Conservation (phyloP, 2,113 vertebrate genomes). For the Chaetodon trifascialis region DNA sequence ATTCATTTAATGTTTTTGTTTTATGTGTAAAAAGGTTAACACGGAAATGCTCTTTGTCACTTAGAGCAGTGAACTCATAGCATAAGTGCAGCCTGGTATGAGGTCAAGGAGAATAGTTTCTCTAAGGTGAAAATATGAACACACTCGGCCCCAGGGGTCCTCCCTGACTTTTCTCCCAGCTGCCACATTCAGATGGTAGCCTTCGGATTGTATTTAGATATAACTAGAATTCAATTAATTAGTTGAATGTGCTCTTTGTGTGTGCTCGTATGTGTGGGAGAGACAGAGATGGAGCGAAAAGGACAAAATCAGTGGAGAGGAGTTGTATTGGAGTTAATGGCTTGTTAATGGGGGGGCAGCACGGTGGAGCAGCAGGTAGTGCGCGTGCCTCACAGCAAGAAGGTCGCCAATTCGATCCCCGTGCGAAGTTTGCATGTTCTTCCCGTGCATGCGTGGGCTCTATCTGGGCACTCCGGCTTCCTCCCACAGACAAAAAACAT, state of each 20-base stretch:
- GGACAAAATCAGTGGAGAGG: not conserved
- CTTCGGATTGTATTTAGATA: constrained; percentile 31
- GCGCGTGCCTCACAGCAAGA: no score
- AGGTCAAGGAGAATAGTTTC: constrained; percentile 34
- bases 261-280: not conserved
- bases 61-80: not conserved
- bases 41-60: not conserved
- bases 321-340: constrained; percentile 6
- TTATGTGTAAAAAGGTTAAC: not conserved
- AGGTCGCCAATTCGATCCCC: no score
- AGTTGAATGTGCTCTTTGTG: constrained; percentile 11
- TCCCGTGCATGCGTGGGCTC: no score
- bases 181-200: constrained; percentile 33
- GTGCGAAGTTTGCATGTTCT: no score
- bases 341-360: constrained; percentile 36
- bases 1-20: not conserved
- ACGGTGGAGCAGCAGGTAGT: no score
- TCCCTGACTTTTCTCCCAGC: constrained; percentile 35
- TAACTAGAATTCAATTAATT: constrained; percentile 20
- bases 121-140: not conserved
- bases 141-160: not conserved
- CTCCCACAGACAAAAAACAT: no score
- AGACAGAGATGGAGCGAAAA: not conserved
- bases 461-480: no score
- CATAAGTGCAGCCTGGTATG: not conserved